Percentiles rank a stretch among this genome's conserved stretches.
Conservation (phyloP, 2,888 invertebrate species). For the Apantesis nais region DNA sequence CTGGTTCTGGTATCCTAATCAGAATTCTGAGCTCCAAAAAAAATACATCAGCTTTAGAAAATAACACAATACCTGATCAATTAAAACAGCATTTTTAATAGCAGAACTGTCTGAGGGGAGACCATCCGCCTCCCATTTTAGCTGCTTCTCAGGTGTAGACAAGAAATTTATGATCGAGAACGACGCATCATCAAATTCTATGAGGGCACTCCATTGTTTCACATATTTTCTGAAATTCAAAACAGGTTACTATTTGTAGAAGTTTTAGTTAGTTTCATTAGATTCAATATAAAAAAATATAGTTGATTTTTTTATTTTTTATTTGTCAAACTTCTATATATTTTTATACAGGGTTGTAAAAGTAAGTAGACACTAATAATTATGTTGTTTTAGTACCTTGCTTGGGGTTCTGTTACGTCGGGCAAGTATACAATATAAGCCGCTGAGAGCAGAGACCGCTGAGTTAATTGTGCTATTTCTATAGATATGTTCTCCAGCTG, state of each 20-base stretch:
- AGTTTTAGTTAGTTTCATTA: not conserved
- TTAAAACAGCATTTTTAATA: conserved; percentile 92
- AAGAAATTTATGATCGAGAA: conserved; percentile 78
- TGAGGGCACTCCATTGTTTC: conserved; percentile 79
- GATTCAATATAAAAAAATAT: no score
- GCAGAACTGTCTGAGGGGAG: conserved; percentile 92
- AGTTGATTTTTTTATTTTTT: no score
- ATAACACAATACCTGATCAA: conserved; percentile 87
- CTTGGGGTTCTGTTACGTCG: conserved; percentile 88
- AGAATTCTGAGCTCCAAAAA: not conserved
- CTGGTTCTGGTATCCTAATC: not conserved
- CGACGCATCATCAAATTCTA: conserved; percentile 68
- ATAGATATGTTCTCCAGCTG: conserved; percentile 87
- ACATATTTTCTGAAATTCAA: conserved; percentile 67
- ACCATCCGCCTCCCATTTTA: conserved; percentile 95
- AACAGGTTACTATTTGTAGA: not conserved
- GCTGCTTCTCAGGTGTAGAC: conserved; percentile 85
- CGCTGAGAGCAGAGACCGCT: conserved; percentile 89
- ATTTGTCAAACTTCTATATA: not conserved
- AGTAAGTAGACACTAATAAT: not conserved
- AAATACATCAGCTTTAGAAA: not conserved
- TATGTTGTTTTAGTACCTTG: conserved; percentile 69
- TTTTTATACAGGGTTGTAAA: not conserved
- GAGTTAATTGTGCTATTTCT: conserved; percentile 87
- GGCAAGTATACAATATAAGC: conserved; percentile 92